phyloP scores from a whole-genome alignment of 2,113 vertebrate species.

The Murina feae region DNA sequence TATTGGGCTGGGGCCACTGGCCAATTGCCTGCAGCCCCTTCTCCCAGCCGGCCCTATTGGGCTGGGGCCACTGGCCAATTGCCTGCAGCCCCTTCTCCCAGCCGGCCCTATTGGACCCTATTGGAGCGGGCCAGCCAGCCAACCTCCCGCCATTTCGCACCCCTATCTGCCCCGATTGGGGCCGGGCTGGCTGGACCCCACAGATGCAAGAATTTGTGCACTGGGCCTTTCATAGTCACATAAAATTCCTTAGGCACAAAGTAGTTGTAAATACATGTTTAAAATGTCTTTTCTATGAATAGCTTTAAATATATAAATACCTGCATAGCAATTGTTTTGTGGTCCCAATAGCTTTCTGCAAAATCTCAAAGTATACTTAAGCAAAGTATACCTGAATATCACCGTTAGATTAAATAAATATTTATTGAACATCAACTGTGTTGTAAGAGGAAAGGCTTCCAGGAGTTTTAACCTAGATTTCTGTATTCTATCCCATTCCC shows the following conservation, averaged over 20 bases:
- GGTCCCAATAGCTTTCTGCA: neutral
- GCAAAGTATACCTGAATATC: neutral
- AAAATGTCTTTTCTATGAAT: neutral
- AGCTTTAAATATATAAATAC: constrained; percentile 20
- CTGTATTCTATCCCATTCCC: neutral
- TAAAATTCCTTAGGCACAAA: neutral
- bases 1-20: no score
- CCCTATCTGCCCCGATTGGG: no score
- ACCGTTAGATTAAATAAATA: constrained; percentile 15
- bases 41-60: no score
- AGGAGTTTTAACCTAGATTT: neutral
- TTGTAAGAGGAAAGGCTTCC: neutral
- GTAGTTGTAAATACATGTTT: constrained; percentile 22
- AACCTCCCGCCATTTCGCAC: no score
- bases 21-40: no score
- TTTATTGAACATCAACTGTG: neutral
- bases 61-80: no score
- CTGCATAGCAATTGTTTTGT: neutral
- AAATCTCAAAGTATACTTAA: constrained; percentile 14
- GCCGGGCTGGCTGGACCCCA: no score
- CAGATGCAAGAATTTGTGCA: no score
- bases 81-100: no score
- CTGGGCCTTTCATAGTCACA: neutral
- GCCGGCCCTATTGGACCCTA: no score
- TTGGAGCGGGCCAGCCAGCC: no score